phyloP scores from a whole-genome alignment of 1,140 invertebrate species.

The Heliconius hermathena region DNA sequence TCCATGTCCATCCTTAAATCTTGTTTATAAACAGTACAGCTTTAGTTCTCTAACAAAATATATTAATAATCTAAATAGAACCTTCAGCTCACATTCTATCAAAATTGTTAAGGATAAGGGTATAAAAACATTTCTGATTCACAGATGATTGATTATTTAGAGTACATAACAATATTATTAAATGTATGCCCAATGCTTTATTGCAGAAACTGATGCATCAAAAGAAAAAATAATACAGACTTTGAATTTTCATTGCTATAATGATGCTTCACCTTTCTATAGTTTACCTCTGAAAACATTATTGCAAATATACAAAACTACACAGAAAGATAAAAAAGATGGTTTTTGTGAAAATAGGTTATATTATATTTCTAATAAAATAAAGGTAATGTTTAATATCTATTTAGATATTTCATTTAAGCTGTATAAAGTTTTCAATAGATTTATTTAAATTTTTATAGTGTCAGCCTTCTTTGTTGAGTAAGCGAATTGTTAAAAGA shows the following conservation, averaged over 20 bases:
- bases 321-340: conserved; percentile 58
- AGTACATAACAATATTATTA: neutral
- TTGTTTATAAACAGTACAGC: conserved; percentile 13
- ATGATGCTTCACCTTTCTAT: conserved; percentile 71
- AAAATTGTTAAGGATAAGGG: neutral
- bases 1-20: neutral
- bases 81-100: neutral
- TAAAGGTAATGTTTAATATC: conserved; percentile 57
- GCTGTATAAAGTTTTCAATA: neutral
- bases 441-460: conserved; percentile 45
- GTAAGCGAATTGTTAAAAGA: conserved; percentile 63
- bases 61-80: neutral
- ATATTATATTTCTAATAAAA: conserved; percentile 68
- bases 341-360: conserved; percentile 71
- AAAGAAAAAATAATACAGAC: conserved; percentile 35
- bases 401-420: neutral
- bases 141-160: neutral
- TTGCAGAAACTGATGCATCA: conserved; percentile 21
- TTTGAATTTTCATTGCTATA: conserved; percentile 63
- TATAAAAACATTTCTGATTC: neutral
- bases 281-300: conserved; percentile 62
- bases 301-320: conserved; percentile 59
- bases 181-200: neutral
- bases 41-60: neutral
- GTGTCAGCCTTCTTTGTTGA: conserved; percentile 60